These are phyloP conservation scores for Pseudomyrmex gracilis DNA, from an alignment of 1,140 invertebrate genomes.

Conservation along the genomic window DNA sequence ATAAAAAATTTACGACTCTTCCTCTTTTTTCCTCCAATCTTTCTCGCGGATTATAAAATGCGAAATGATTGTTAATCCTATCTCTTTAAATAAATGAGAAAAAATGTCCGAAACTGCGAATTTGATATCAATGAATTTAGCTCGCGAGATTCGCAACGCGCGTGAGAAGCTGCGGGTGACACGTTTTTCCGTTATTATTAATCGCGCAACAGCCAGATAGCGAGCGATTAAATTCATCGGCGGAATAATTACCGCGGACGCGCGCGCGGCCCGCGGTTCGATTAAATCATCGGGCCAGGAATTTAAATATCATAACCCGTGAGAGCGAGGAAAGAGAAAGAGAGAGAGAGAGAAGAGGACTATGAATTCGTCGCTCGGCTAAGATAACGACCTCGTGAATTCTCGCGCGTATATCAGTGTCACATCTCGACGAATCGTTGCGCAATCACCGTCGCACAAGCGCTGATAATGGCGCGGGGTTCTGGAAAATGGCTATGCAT, in stretches of 20 bases:
- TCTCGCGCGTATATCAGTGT: slow-evolving; percentile 18
- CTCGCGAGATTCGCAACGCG: slow-evolving; percentile 28
- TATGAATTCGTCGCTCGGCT: slow-evolving; percentile 30
- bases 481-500: slow-evolving; percentile 53
- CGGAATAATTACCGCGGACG: slow-evolving; percentile 35
- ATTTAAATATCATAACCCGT: slow-evolving; percentile 31
- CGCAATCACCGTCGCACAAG: slow-evolving; percentile 28
- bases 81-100: too few relatives aligned
- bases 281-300: slow-evolving; percentile 39
- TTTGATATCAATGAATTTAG: slow-evolving; percentile 22
- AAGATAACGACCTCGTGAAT: slow-evolving; percentile 25
- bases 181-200: slow-evolving; percentile 50
- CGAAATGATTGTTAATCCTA: too few relatives aligned
- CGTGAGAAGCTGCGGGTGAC: slow-evolving; percentile 26
- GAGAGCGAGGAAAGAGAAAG: slow-evolving; percentile 64
- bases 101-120: background rate
- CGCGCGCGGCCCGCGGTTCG: background rate
- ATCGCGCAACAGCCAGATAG: slow-evolving; percentile 33
- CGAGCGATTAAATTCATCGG: slow-evolving; percentile 45
- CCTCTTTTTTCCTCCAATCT: too few relatives aligned
- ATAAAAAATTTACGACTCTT: too few relatives aligned
- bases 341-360: slow-evolving; percentile 66
- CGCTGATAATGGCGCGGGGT: slow-evolving; percentile 15
- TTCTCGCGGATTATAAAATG: too few relatives aligned
- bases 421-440: slow-evolving; percentile 43